Base-by-base conservation (phyloP, 2,113 vertebrate species). In the Poeciliopsis retropinna region DNA sequence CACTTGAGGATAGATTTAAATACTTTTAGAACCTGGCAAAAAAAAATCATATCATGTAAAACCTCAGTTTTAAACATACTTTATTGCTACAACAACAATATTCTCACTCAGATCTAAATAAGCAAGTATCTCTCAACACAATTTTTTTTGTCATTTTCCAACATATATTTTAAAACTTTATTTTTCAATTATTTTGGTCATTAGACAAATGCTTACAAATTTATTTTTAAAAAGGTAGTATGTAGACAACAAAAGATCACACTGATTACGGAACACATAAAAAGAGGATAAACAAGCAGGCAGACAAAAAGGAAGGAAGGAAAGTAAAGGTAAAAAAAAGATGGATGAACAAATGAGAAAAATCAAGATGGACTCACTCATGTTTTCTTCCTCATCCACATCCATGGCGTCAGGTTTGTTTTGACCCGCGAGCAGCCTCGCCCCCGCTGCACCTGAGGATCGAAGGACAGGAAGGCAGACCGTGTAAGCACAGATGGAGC, bases 371-470 rank as follows among this genome's bases (percentile, higher is more conserved):
- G 10, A 96, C 98, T 99, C 96, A 99, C 97, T 98, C 97, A 98
- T 97, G 85, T 97, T 98, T 94, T 97, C 97, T 91, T 98, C 98
- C 84, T 98, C 97, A 8, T 98, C 97, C 85, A 94, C 81, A 79
- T 98, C 97, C 98, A 98, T 97, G 86, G 92, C 87, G 88, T 94
- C 93, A 65, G 81, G 81, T 83, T 95, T 95, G 78, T 85, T 95
- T 85, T 94, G 95, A 85, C 79, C 94, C 82, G 94, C 94, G 87
- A 94, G 90, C 91, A 91, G 95, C 83, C 85, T 61, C 27, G 93
- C 94, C 77, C 75, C 64, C 77, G 60, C 93, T 88, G 94, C 94
- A 93, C 95, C 98, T 99, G 95, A 37, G 94, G 80, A 80, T 72
- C 61, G 95, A 75, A 86, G 68, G 76, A 85, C 75, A 88, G 47